A percentile compares a stretch with the other conserved stretches of the same genome.
phyloP scores from a whole-genome alignment of 2,113 vertebrate species.

The Protobothrops mucrosquamatus region DNA sequence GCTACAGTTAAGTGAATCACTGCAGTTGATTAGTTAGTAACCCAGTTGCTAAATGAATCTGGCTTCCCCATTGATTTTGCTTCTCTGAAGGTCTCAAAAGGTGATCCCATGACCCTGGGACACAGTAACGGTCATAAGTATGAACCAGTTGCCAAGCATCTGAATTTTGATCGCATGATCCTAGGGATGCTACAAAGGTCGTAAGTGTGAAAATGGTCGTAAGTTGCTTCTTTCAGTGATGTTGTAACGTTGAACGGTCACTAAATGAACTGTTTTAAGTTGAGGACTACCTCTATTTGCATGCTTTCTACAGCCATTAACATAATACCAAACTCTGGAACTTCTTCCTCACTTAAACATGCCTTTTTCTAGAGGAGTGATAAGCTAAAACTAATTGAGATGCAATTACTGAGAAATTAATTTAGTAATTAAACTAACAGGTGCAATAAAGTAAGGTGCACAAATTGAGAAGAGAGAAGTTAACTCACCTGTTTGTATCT shows the following conservation, averaged over 20 bases:
- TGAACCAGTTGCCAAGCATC: neutral
- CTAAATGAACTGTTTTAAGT: neutral
- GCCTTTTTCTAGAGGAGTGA: neutral
- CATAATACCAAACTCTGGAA: neutral
- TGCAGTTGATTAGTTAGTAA: neutral
- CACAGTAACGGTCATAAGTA: neutral
- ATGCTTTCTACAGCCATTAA: neutral
- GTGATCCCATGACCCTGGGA: neutral
- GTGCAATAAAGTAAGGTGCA: neutral
- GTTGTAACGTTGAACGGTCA: neutral
- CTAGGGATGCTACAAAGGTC: neutral
- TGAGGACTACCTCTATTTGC: neutral
- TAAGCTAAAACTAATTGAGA: neutral
- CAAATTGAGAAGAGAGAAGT: neutral
- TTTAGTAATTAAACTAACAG: neutral
- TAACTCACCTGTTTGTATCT: slow-evolving; percentile 90
- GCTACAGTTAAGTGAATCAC: neutral
- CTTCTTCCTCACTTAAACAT: neutral
- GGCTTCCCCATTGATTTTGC: neutral
- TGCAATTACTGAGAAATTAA: neutral
- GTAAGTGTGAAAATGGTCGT: too few species aligned
- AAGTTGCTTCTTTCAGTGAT: too few species aligned
- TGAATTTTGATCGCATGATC: neutral
- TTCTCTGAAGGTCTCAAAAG: neutral
- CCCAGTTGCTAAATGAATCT: neutral